Percentiles rank a stretch among this genome's conserved stretches.
Conservation (phyloP, 2,888 invertebrate species). For the Drosophila dives region DNA sequence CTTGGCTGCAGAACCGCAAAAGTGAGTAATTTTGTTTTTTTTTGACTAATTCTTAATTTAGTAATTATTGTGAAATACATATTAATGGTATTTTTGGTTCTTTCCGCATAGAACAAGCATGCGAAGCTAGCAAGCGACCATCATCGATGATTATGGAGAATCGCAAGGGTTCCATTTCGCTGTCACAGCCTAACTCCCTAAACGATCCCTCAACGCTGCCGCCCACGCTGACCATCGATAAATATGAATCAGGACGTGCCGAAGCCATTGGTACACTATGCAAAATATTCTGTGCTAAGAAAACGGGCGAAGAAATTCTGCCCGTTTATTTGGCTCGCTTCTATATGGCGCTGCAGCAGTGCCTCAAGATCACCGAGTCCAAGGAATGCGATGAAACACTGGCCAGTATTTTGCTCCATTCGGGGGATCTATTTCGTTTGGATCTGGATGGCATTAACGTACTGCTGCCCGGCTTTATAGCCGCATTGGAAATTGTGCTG, state of each 20-base stretch:
- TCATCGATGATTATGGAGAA: conserved; percentile 89
- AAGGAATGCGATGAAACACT: conserved; percentile 91
- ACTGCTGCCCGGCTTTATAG: conserved; percentile 94
- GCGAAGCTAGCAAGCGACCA: conserved; percentile 87
- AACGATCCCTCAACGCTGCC: conserved; percentile 89
- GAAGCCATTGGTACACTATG: conserved; percentile 98
- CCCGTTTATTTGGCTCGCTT: conserved; percentile 97
- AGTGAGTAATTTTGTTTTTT: conserved; percentile 82
- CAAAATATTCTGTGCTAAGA: conserved; percentile 97
- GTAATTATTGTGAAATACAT: not conserved
- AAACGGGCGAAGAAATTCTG: conserved; percentile 93
- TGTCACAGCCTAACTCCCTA: conserved; percentile 88
- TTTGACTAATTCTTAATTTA: not conserved
- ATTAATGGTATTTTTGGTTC: not conserved
- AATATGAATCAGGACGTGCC: conserved; percentile 94
- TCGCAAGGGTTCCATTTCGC: conserved; percentile 86
- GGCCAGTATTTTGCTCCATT: conserved; percentile 94
- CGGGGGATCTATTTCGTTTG: conserved; percentile 93
- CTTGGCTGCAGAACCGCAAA: conserved; percentile 86
- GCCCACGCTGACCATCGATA: conserved; percentile 89
- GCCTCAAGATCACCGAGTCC: conserved; percentile 89
- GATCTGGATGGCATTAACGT: conserved; percentile 97
- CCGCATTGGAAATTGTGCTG: conserved; percentile 95
- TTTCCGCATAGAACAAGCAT: conserved; percentile 82
- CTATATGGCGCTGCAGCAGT: conserved; percentile 95